Evolutionary conservation across 53 echinoderm and acorn worm genomes (phyloP).

Genomic region (Holothuria leucospilota): DNA sequence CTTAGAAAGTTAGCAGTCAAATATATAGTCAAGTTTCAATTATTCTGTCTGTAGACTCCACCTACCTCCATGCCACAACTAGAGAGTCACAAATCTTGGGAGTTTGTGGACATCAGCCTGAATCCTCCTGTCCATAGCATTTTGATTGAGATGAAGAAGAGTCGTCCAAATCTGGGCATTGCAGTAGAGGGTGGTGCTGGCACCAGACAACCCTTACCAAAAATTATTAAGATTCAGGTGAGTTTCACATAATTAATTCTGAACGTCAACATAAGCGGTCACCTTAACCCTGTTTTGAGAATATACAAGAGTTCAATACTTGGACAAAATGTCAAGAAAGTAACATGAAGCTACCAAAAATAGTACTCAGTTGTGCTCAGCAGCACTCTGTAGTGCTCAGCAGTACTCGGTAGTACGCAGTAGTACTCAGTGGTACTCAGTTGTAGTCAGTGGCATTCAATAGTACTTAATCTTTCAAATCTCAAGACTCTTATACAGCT

Average conservation of each 20-base stretch:
- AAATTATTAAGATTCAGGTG: constrained; percentile 92
- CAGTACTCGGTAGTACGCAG: too few species aligned
- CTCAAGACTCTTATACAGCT: too few species aligned
- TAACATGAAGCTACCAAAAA: too few species aligned
- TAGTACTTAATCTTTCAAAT: too few species aligned
- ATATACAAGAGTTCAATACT: too few species aligned
- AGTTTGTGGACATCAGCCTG: constrained; percentile 68
- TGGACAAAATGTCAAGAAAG: too few species aligned
- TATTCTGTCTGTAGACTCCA: not conserved
- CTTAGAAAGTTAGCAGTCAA: not conserved
- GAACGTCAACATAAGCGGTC: too few species aligned
- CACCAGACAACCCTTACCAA: constrained; percentile 93
- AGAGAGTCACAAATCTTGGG: constrained; percentile 20
- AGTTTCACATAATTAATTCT: not conserved
- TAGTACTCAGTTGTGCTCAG: too few species aligned
- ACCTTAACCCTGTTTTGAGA: too few species aligned
- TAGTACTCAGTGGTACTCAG: too few species aligned
- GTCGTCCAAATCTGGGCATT: constrained; percentile 84
- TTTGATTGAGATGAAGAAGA: constrained; percentile 76
- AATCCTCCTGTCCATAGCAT: constrained; percentile 66
- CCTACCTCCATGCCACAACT: not conserved
- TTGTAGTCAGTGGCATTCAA: too few species aligned
- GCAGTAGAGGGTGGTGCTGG: constrained; percentile 95
- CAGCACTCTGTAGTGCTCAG: too few species aligned
- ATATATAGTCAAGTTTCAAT: not conserved